These are phyloP conservation scores for Macaria notata DNA, from an alignment of 2,888 invertebrate species.

Conservation along the genomic window DNA sequence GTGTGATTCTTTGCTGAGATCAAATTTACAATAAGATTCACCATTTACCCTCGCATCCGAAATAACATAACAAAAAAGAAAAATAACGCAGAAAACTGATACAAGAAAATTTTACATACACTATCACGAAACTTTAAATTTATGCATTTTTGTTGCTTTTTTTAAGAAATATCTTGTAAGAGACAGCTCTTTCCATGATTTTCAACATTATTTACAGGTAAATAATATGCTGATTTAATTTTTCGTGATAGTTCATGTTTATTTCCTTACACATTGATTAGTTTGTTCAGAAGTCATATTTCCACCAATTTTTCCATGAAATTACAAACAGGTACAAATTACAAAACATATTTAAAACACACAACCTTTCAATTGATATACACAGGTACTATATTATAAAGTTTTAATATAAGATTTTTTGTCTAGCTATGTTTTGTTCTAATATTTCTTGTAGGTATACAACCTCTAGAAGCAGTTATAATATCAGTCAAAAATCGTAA, in stretches of 20 bases:
- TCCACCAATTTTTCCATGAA: slow-evolving; percentile 2
- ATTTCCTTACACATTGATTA: too few species aligned
- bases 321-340: slow-evolving; percentile 5
- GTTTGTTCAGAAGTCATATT: not conserved
- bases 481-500: slow-evolving; percentile 18
- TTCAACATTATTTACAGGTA: too few species aligned
- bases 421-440: too few species aligned
- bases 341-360: slow-evolving; percentile 13
- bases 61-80: not conserved
- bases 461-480: slow-evolving; percentile 15
- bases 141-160: too few species aligned
- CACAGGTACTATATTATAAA: slow-evolving; percentile 1
- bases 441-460: not conserved
- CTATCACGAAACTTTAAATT: too few species aligned
- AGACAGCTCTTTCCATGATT: too few species aligned
- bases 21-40: slow-evolving; percentile 63
- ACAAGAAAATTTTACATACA: too few species aligned
- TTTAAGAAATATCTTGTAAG: too few species aligned
- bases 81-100: too few species aligned
- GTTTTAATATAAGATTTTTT: not conserved
- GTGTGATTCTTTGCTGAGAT: slow-evolving; percentile 66
- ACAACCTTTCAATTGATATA: slow-evolving; percentile 13
- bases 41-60: slow-evolving; percentile 35
- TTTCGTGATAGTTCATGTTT: too few species aligned
- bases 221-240: too few species aligned